phyloP scores from a whole-genome alignment of 2,888 invertebrate species.

The Polyommatus icarus region DNA sequence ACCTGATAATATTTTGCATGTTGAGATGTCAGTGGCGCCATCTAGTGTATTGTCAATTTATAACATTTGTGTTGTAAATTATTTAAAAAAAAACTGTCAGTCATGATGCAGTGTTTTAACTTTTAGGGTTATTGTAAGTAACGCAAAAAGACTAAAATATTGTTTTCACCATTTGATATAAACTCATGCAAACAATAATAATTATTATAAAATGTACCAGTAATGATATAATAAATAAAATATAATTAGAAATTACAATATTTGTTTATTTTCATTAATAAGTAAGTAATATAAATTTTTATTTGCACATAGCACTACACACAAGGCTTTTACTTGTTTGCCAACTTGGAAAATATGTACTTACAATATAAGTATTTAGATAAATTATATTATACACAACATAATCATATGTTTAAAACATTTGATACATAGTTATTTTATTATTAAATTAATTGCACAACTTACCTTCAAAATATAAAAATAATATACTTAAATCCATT shows the following conservation, averaged over 20 bases:
- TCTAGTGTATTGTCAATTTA: background rate
- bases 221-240: slow-evolving; percentile 6
- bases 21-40: background rate
- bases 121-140: background rate
- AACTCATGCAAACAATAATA: background rate
- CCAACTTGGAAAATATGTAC: background rate
- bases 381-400: background rate
- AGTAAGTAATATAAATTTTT: background rate
- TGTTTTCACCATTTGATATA: background rate
- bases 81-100: background rate
- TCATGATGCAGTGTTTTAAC: background rate
- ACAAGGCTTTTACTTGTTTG: background rate
- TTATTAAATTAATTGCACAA: background rate
- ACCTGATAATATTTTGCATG: slow-evolving; percentile 11
- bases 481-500: background rate
- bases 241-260: slow-evolving; percentile 2
- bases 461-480: background rate
- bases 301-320: background rate
- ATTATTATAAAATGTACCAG: background rate
- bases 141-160: background rate
- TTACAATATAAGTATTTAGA: background rate
- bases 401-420: background rate
- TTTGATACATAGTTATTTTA: background rate
- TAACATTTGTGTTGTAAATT: background rate
- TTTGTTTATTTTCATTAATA: background rate